A percentile compares a stretch with the other conserved stretches of the same genome.
Conservation (phyloP, 2,113 vertebrate genomes). For the Brienomyrus longianalis region DNA sequence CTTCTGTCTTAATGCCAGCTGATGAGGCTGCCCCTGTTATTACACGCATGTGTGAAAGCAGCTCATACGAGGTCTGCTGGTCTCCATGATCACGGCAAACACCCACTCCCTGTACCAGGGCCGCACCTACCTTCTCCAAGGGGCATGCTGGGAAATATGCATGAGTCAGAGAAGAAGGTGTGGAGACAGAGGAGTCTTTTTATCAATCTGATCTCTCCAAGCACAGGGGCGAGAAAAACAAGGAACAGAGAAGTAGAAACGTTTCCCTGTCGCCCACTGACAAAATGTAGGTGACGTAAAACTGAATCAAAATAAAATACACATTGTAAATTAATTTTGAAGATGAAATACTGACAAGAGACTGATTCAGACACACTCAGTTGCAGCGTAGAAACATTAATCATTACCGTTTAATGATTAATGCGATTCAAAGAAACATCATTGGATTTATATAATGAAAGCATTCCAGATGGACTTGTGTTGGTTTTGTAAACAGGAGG, state of each 20-base stretch:
- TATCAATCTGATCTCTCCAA: not conserved
- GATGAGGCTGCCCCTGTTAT: not conserved
- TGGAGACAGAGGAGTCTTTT: not conserved
- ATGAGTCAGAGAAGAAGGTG: constrained; percentile 57
- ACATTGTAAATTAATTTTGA: not conserved
- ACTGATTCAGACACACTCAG: not conserved
- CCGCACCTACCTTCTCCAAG: constrained; percentile 26
- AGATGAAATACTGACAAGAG: not conserved
- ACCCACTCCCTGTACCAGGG: constrained; percentile 34
- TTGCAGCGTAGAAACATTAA: not conserved
- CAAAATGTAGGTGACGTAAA: not conserved
- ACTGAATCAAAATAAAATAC: not conserved
- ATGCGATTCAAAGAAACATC: not conserved
- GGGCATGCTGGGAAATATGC: constrained; percentile 58
- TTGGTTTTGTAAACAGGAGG: constrained; percentile 12
- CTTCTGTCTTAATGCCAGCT: not conserved
- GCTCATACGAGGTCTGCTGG: constrained; percentile 42
- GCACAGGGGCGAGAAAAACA: not conserved
- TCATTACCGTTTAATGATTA: not conserved
- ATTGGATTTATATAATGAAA: constrained; percentile 14
- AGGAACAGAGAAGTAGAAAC: not conserved
- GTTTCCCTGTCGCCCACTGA: not conserved
- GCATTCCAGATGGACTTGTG: constrained; percentile 18
- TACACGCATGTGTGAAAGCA: not conserved
- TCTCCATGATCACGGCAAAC: constrained; percentile 47